Percentiles rank a stretch among this genome's conserved stretches.
phyloP scores from a whole-genome alignment of 30 jellyfish, hydroid and myxozoan species.

The Sanderia malayensis region DNA sequence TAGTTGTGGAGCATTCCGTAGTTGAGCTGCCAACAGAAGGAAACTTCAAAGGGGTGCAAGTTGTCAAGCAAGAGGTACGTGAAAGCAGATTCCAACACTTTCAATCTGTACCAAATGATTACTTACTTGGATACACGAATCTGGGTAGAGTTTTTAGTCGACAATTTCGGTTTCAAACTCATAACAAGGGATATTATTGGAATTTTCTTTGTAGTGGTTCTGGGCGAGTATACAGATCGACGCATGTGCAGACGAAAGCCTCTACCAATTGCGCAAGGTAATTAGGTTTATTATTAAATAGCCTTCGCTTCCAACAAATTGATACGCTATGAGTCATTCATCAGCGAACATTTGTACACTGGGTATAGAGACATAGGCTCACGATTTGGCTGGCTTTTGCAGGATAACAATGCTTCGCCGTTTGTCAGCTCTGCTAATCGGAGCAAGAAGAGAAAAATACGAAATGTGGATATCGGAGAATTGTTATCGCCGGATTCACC shows the following conservation, averaged over 20 bases:
- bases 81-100: neutral
- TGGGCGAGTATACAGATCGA: constrained; percentile 99
- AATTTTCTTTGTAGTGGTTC: constrained; percentile 82
- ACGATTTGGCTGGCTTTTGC: neutral
- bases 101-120: neutral
- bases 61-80: constrained; percentile 93
- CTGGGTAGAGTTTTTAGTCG: too few species aligned
- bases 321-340: too few species aligned
- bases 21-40: constrained; percentile 76
- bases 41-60: constrained; percentile 51
- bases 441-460: constrained; percentile 56
- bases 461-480: constrained; percentile 77
- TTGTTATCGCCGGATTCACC: constrained; percentile 95
- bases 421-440: constrained; percentile 66
- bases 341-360: too few species aligned
- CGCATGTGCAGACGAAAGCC: constrained; percentile 97
- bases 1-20: constrained; percentile 84
- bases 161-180: too few species aligned
- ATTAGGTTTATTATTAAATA: constrained; percentile 32
- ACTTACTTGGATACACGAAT: neutral
- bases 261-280: constrained; percentile 70
- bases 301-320: too few species aligned
- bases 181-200: too few species aligned
- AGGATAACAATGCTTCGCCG: constrained; percentile 83
- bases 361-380: neutral